phyloP scores from a whole-genome alignment of 2,113 vertebrate genomes.

The Hypomesus transpacificus region DNA sequence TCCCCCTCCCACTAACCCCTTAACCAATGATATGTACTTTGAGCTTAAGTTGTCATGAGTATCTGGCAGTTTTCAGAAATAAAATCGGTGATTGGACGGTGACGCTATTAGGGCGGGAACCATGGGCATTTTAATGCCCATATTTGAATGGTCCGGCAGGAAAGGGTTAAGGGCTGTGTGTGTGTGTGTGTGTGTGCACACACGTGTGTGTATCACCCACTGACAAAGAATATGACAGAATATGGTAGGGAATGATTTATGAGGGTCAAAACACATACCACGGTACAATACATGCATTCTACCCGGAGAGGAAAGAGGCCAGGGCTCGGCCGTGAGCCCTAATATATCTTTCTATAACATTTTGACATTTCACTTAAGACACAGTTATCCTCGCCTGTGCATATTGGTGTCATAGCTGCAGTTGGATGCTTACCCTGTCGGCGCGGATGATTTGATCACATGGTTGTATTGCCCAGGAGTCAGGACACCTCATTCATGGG shows the following conservation, averaged over 20 bases:
- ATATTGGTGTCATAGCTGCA: conserved; percentile 16
- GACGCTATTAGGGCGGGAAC: too few relatives aligned
- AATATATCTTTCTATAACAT: conserved; percentile 43
- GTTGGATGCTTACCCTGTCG: conserved; percentile 31
- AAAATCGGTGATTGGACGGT: too few relatives aligned
- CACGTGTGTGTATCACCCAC: conserved; percentile 19
- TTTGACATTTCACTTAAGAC: conserved; percentile 55
- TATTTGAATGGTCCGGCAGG: too few relatives aligned
- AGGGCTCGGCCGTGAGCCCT: conserved; percentile 25
- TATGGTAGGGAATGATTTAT: conserved; percentile 58
- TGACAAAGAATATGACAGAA: conserved; percentile 39
- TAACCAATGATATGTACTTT: too few relatives aligned
- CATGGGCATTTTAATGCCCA: too few relatives aligned
- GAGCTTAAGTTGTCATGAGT: too few relatives aligned
- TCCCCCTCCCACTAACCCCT: too few relatives aligned
- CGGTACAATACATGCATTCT: conserved; percentile 43
- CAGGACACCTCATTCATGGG: conserved; percentile 9
- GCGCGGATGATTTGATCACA: conserved; percentile 28
- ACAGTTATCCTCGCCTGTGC: conserved; percentile 25
- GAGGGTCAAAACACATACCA: conserved; percentile 46
- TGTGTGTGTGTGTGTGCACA: neutral
- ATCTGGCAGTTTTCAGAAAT: too few relatives aligned
- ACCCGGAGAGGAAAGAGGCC: conserved; percentile 22
- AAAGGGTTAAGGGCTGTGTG: neutral
- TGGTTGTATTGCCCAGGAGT: conserved; percentile 12